Conservation (phyloP, 2,797 vertebrate genomes). For the Sebastes goodei region DNA sequence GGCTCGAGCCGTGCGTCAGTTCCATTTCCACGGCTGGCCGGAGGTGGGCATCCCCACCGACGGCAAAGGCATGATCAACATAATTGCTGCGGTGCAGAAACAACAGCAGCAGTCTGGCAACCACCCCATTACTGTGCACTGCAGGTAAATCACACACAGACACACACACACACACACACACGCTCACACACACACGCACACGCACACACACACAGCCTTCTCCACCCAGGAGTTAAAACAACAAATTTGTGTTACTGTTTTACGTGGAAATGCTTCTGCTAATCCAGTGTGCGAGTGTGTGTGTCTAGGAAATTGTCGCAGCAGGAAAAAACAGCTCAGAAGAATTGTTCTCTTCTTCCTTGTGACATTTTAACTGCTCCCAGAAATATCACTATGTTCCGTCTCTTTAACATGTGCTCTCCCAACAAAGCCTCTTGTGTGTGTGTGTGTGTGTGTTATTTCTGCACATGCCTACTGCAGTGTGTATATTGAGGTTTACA, state of each 20-base stretch:
- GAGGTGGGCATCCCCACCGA: constrained; percentile 96
- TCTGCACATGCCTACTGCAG: not conserved
- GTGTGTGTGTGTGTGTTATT: not conserved
- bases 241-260: not conserved
- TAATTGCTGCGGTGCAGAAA: constrained; percentile 96
- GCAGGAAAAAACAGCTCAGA: constrained; percentile 43
- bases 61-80: constrained; percentile 98
- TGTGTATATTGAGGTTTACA: not conserved
- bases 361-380: constrained; percentile 22
- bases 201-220: not conserved
- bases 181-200: too few species aligned
- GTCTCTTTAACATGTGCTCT: not conserved
- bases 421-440: not conserved
- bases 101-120: constrained; percentile 99
- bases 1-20: constrained; percentile 92
- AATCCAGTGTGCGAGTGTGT: not conserved
- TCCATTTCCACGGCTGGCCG: constrained; percentile 98
- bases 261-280: not conserved
- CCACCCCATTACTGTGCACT: constrained; percentile 98
- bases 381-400: not conserved
- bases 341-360: constrained; percentile 56
- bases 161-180: not conserved
- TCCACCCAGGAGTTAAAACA: too few species aligned
- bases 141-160: constrained; percentile 84
- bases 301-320: constrained; percentile 8